Conservation (phyloP, 2,888 invertebrate species). For the Horisme vitalbata region DNA sequence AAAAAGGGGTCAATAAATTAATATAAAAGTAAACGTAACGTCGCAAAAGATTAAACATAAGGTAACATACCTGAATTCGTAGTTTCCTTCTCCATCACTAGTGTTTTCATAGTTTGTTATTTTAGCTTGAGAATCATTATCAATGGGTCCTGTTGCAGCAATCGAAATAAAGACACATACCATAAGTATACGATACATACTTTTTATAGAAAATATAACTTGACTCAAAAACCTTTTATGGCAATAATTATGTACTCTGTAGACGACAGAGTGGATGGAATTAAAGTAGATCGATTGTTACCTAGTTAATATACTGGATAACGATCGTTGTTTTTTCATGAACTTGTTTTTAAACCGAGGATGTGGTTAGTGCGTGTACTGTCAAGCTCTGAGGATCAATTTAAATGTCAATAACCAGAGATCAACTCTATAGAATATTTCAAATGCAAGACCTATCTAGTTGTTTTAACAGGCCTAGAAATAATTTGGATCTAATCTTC, state of each 20-base stretch:
- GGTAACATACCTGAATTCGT: slow-evolving; percentile 40
- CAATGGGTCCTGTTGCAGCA: slow-evolving; percentile 7
- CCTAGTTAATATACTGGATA: slow-evolving; percentile 8
- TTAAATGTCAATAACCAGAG: slow-evolving; percentile 9
- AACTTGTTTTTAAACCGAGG: slow-evolving; percentile 11
- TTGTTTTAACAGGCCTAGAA: too few species aligned
- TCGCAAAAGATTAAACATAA: too few species aligned
- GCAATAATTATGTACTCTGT: background rate
- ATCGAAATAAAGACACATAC: slow-evolving; percentile 4
- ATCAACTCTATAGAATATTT: too few species aligned
- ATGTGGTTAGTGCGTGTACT: background rate
- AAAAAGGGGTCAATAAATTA: too few species aligned
- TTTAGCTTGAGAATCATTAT: slow-evolving; percentile 15
- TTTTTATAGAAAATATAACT: too few species aligned
- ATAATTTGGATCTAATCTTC: too few species aligned
- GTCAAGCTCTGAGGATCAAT: background rate
- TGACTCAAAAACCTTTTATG: too few species aligned
- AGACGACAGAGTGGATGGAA: background rate
- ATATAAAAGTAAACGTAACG: too few species aligned
- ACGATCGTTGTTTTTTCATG: slow-evolving; percentile 6
- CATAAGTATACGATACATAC: slow-evolving; percentile 2
- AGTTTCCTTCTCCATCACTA: slow-evolving; percentile 37
- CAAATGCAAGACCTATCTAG: too few species aligned
- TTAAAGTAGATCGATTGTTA: background rate
- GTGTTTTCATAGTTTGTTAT: slow-evolving; percentile 23